Evolutionary conservation across 2,113 vertebrate genomes (phyloP), one percentile per base, ranked within the genome.

Genomic region (Lycaon pictus): DNA sequence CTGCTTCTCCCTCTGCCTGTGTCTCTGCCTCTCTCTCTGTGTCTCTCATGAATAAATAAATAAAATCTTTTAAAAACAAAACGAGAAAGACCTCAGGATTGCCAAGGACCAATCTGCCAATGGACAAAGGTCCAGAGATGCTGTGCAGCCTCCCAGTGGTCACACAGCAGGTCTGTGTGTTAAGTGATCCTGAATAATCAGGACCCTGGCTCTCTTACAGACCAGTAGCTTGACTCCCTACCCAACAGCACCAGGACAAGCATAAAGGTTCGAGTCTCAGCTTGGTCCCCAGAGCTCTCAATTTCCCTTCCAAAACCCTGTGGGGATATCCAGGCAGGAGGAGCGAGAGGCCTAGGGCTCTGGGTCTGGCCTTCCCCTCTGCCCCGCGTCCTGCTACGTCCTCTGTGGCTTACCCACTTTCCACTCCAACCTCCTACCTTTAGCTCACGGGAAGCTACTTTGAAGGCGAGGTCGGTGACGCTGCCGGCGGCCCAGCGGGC

Each of bases 401-500:
- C 62, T 48, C 69, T 1, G 0, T 0, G 1, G 60, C 0, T 25
- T 0, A 7, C 5, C 2, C 27, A 13, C 48, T 37, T 56, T 22
- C 7, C 9, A 16, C 71, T 22, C 27, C 17, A 56, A 10, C 35
- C 5, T 9, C 98, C 97, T 91, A 99, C 99, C 99, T 99, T 99
- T 32, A 99, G 98, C 96, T 99, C 99, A 22, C 99, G 97, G 93
- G 99, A 99, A 74, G 99, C 99, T 98, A 99, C 99, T 97, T 99
- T 99, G 98, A 99, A 99, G 51, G 99, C 99, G 82, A 99, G 98
- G 94, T 99, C 99, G 0, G 99, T 99, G 96, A 99, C 99, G 0
- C 99, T 99, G 92, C 99, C 99, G 0, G 99, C 99, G 0, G 99
- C 99, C 97, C 99, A 99, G 11, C 99, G 99, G 0, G 99, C 99